Evolutionary conservation across 2,113 vertebrate genomes (phyloP), one percentile per base, ranked within the genome.

Genomic region (Corythoichthys haematopterus): DNA sequence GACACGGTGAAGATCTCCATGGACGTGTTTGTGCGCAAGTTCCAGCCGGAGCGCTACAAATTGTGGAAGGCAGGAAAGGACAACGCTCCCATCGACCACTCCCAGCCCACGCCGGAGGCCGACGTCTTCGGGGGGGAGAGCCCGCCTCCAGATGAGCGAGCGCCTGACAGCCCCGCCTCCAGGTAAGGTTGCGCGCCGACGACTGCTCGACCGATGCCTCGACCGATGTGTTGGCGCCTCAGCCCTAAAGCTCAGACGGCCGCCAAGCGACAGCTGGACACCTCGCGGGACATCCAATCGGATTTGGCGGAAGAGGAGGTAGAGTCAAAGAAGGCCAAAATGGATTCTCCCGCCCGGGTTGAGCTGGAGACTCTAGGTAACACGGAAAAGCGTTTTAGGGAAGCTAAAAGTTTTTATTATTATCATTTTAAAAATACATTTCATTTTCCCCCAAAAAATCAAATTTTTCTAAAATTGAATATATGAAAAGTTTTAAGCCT

Each of bases 1-100:
- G 97, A 99, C 77, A 95, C 96, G 93, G 97, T 99, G 79, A 99
- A 98, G 90, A 98, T 99, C 71, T 96, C 96, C 66, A 98, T 99
- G 96, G 97, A 99, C 3, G 92, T 95, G 62, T 99, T 99, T 76
- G 97, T 99, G 68, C 92, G 91, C 70, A 96, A 95, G 82, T 99
- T 94, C 81, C 97, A 98, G 82, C 96, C 96, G 0, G 94, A 98
- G 36, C 94, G 95, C 33, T 98, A 99, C 84, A 96, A 95, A 80
- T 91, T 95, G 33, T 99, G 97, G 97, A 95, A 95, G 87, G 91
- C 94, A 0, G 96, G 96, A 43, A 97, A 98, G 72, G 97, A 99
- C 3, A 89, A 85, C 28, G 72, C 88, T 4, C 85, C 90, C 35
- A 97, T 98, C 9, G 95, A 99, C 86, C 97, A 99, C 55, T 85